Evolutionary conservation across 2,797 vertebrate species (phyloP), one percentile per base, ranked within the genome.

Genomic region (Arvicola amphibius): DNA sequence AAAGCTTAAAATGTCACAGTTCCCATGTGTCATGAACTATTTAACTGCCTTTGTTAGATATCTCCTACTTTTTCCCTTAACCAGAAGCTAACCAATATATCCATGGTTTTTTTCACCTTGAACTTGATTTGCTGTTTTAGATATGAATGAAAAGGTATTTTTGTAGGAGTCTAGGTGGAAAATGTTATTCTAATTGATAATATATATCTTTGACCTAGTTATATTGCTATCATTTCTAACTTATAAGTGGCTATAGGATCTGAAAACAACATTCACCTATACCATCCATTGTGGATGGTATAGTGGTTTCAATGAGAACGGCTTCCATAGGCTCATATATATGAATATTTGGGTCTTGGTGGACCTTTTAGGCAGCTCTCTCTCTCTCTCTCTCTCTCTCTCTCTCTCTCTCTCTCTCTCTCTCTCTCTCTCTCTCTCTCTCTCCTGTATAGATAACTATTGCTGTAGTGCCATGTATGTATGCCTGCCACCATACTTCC

Each of bases 51-150:
- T 92, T 59, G n/a, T 25, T 51, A 23, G 29, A 73, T 51, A 74
- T 77, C 21, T 37, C 53, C 21, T 79, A 69, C 3, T 14, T 48
- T 25, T 93, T 86, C 17, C 73, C 76, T 4, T 67, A 21, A 17
- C 51, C 40, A 91, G 34, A 46, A 6, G 25, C 21, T 73, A 94
- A 65, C 81, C 91, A 76, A 69, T 46, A 90, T 37, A 56, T 27
- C 11, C 4, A 43, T 77, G 19, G 11, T 2, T 93, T 79, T 94
- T 53, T 48, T n/a, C 2, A 10, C n/a, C 34, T 48, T 48, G 13
- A 90, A 40, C 21, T 88, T 94, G 46, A 79, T 90, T 94, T 96
- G 29, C 84, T 90, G 77, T 85, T 81, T 90, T 71, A n/a, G 21
- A 90, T 92, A 65, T 69, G 16, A 81, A 95, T 32, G 6, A 46